Conservation (phyloP, 2,888 invertebrate genomes). For the Sminthurinus aureus region DNA sequence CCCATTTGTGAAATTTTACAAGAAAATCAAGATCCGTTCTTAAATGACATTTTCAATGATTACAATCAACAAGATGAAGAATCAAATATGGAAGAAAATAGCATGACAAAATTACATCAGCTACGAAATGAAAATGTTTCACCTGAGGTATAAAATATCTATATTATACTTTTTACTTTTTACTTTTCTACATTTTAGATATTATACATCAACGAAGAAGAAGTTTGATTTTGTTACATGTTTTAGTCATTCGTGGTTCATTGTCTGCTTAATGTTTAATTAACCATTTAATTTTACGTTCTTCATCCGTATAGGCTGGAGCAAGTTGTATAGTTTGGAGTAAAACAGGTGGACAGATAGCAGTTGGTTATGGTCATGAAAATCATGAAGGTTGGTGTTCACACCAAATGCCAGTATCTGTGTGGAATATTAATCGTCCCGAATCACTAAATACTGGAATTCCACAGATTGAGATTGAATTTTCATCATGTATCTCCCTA, state of each 20-base stretch:
- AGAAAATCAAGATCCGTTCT: slow-evolving; percentile 54
- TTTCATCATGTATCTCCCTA: slow-evolving; percentile 48
- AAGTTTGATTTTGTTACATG: background rate
- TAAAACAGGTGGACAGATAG: slow-evolving; percentile 55
- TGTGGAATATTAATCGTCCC: slow-evolving; percentile 51
- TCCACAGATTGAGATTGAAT: slow-evolving; percentile 51
- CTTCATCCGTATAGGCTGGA: slow-evolving; percentile 41
- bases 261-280: no score
- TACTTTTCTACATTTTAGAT: background rate
- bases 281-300: background rate
- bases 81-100: slow-evolving; percentile 8
- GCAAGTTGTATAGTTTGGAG: slow-evolving; percentile 56
- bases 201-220: no score
- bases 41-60: slow-evolving; percentile 50
- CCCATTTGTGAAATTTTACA: slow-evolving; percentile 51
- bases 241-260: background rate
- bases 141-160: slow-evolving; percentile 35
- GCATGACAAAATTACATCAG: slow-evolving; percentile 46
- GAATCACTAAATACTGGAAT: slow-evolving; percentile 21
- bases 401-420: slow-evolving; percentile 50
- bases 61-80: slow-evolving; percentile 44
- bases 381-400: slow-evolving; percentile 55
- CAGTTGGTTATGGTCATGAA: slow-evolving; percentile 50
- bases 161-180: background rate
- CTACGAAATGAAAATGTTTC: slow-evolving; percentile 49